Evolutionary conservation across 2,797 vertebrate species (phyloP).

Genomic region (Sebastes wilsoni): DNA sequence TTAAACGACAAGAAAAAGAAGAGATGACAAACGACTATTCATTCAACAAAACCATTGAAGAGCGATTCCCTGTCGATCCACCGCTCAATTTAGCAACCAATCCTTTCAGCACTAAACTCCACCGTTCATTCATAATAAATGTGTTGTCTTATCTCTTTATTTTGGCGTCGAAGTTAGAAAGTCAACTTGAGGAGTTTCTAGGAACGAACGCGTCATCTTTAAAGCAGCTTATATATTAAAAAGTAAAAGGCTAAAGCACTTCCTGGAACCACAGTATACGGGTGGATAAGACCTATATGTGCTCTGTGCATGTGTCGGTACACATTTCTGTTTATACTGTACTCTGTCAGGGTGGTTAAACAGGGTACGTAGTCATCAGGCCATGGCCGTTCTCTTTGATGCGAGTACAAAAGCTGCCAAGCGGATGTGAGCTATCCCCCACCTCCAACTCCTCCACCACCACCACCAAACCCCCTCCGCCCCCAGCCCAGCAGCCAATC

Average conservation of each 20-base stretch:
- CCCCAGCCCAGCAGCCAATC: constrained; percentile 51
- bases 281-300: not conserved
- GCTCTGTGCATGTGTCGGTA: constrained; percentile 21
- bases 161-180: not conserved
- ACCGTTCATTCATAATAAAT: not conserved
- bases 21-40: not conserved
- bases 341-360: constrained; percentile 45
- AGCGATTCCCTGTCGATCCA: not conserved
- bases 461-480: not conserved
- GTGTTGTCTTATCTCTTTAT: not conserved
- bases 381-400: constrained; percentile 67
- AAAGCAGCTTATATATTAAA: not conserved
- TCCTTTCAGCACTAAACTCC: not conserved
- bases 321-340: constrained; percentile 44
- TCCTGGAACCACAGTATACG: not conserved
- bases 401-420: constrained; percentile 70
- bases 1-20: not conserved
- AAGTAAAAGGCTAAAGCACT: not conserved
- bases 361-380: constrained; percentile 49
- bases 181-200: not conserved
- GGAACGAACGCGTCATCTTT: not conserved
- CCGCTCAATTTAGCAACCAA: not conserved
- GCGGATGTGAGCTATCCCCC: constrained; percentile 64
- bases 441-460: constrained; percentile 8
- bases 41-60: not conserved